Evolutionary conservation across 2,113 vertebrate genomes (phyloP).

Genomic region (Chaenogobius annularis): DNA sequence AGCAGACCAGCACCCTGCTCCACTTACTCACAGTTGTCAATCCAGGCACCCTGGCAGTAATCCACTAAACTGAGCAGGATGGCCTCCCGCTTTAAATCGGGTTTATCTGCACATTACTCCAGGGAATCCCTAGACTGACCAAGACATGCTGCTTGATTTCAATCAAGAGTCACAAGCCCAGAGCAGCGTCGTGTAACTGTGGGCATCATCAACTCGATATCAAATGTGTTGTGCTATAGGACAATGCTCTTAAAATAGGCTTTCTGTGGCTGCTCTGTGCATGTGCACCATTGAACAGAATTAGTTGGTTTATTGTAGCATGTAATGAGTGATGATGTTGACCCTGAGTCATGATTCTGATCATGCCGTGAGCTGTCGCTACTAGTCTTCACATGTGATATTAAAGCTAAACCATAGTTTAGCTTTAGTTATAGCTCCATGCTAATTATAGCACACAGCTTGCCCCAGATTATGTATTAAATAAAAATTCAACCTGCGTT

Average conservation of each 20-base stretch:
- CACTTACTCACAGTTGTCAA: constrained; percentile 11
- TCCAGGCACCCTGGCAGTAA: constrained; percentile 51
- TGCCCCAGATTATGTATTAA: constrained; percentile 65
- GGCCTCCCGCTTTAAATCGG: constrained; percentile 46
- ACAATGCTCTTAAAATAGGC: constrained; percentile 34
- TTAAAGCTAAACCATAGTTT: constrained; percentile 55
- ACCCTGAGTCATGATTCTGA: constrained; percentile 56
- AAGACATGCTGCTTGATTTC: constrained; percentile 28
- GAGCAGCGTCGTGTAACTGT: background rate
- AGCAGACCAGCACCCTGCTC: background rate
- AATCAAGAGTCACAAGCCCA: constrained; percentile 15
- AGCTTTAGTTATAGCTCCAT: constrained; percentile 58
- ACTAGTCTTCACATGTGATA: constrained; percentile 52
- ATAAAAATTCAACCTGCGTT: constrained; percentile 44
- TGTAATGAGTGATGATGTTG: constrained; percentile 48
- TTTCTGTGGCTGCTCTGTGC: constrained; percentile 35
- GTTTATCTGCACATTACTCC: constrained; percentile 58
- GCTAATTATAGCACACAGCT: constrained; percentile 62
- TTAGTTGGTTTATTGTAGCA: constrained; percentile 40
- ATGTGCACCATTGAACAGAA: constrained; percentile 58
- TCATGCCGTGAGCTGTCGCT: constrained; percentile 36
- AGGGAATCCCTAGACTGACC: constrained; percentile 32
- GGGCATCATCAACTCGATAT: constrained; percentile 9
- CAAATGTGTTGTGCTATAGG: constrained; percentile 27
- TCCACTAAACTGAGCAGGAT: constrained; percentile 54